phyloP scores from a whole-genome alignment of 2,797 vertebrate species.

The Gorsachius magnificus region DNA sequence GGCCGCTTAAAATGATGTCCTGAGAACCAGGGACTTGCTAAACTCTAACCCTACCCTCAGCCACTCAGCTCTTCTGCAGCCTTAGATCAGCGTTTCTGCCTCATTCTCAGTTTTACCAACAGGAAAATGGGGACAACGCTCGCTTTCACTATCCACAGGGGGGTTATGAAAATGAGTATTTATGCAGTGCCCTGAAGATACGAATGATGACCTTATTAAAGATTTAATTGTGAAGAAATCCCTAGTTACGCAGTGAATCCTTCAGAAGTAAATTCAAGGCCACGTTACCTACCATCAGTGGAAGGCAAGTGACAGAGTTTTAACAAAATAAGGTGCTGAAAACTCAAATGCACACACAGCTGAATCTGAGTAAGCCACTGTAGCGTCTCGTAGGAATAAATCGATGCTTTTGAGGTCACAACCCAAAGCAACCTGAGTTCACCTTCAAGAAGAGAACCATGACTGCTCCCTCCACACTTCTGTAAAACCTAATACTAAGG shows the following conservation, averaged over 20 bases:
- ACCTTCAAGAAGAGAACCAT: background rate
- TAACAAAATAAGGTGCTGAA: background rate
- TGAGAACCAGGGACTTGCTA: background rate
- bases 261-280: constrained; percentile 53
- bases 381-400: background rate
- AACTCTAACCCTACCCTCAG: background rate
- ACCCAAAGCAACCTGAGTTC: background rate
- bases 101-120: background rate
- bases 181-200: constrained; percentile 12
- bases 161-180: background rate
- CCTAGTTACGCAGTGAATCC: background rate
- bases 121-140: background rate
- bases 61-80: background rate
- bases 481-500: background rate
- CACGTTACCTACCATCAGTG: background rate
- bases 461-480: background rate
- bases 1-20: background rate
- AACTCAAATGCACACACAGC: background rate
- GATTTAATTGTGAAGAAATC: constrained; percentile 59
- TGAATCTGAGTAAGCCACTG: background rate
- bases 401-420: background rate
- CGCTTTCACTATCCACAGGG: background rate
- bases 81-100: background rate
- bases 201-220: constrained; percentile 36
- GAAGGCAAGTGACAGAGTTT: background rate